Evolutionary conservation across 2,888 invertebrate genomes (phyloP), one percentile per base, ranked within the genome.

Genomic region (Choristoneura rosaceana): DNA sequence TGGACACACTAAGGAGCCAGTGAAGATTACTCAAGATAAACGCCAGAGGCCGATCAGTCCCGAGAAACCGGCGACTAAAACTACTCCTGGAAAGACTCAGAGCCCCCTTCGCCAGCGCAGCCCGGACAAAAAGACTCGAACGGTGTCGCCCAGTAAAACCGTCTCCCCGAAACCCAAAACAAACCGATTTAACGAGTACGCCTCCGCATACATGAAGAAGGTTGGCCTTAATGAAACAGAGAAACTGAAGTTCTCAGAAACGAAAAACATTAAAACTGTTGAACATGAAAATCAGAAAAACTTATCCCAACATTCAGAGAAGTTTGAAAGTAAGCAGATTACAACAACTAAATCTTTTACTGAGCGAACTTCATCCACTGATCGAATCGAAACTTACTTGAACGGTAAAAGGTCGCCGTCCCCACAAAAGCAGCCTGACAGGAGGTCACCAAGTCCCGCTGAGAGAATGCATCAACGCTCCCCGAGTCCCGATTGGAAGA

Each of bases 181-280:
- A 0, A 92, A 89, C 73, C 90, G 91, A 55, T 93, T 94, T 69
- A 91, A 87, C 69, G 94, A 94, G 75, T 94, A 94, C 59, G 93
- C 94, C 7, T 86, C 92, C 7, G 94, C 94, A 52, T 94, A 94
- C 73, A 92, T 94, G 90, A 94, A 92, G 73, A 94, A 92, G 79
- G 90, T 93, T 1, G 92, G 94, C 2, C 78, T 92, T 1, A 90
- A 86, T 71, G 91, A 92, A 43, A 76, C 82, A 7, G 88, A 90
- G 7, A 92, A 92, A 79, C 75, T 84, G 0, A 90, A 85, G 76
- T 77, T 84, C 12, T 76, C 84, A 2, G 88, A 89, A 25, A 74
- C 79, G 4, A 89, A 86, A 77, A 77, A 76, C 3, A 90, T 85
- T 63, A 87, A 83, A 74, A 73, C 76, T 12, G 82, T 78, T 8